These are phyloP conservation scores for Gambusia affinis DNA, from an alignment of 2,113 vertebrate species.

Conservation along the genomic window DNA sequence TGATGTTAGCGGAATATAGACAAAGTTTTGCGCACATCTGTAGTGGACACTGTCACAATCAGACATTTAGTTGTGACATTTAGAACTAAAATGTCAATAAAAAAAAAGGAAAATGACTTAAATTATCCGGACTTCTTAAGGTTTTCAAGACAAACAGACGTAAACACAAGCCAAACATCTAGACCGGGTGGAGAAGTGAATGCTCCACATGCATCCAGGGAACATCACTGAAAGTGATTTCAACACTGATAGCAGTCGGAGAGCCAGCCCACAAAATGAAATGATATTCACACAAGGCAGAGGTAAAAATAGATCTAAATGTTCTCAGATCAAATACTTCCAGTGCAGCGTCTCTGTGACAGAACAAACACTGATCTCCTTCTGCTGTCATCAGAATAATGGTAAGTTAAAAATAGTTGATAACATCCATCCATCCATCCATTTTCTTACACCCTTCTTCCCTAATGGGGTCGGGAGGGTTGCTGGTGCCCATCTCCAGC, in stretches of 20 bases:
- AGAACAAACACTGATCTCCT: slow-evolving; percentile 48
- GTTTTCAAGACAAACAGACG: not conserved
- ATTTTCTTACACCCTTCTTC: no score
- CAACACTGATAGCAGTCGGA: slow-evolving; percentile 8
- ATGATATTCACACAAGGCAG: slow-evolving; percentile 44
- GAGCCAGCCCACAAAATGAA: slow-evolving; percentile 42
- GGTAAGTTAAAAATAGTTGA: slow-evolving; percentile 60
- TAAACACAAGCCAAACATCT: no score
- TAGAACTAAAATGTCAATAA: not conserved
- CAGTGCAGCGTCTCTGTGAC: slow-evolving; percentile 28
- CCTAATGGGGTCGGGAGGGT: no score
- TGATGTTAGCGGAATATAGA: no score
- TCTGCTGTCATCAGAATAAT: slow-evolving; percentile 24
- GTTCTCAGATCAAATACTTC: slow-evolving; percentile 39
- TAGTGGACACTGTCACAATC: not conserved
- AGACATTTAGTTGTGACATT: not conserved
- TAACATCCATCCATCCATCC: slow-evolving; percentile 6
- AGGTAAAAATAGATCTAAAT: slow-evolving; percentile 66
- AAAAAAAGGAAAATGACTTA: not conserved
- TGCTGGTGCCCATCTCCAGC: no score
- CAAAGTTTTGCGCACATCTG: no score
- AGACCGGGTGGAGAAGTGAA: not conserved
- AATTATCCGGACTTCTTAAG: not conserved
- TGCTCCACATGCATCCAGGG: not conserved
- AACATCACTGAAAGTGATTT: slow-evolving; percentile 3